A percentile compares a stretch with the other conserved stretches of the same genome.
phyloP scores from a whole-genome alignment of 2,888 invertebrate genomes.

The Rhyacophila evoluta region DNA sequence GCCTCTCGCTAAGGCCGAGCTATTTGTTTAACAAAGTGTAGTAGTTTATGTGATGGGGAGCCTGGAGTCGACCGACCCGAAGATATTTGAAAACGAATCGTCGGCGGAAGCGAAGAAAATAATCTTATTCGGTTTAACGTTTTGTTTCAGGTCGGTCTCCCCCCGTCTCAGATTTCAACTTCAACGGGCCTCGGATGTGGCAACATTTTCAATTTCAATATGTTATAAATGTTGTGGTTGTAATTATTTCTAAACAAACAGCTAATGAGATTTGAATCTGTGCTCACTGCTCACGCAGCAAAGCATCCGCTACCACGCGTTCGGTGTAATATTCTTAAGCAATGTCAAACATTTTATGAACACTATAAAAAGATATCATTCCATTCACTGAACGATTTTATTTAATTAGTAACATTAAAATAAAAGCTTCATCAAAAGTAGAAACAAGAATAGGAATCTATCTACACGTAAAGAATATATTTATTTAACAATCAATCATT shows the following conservation, averaged over 20 bases:
- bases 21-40: constrained; percentile 53
- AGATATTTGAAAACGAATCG: constrained; percentile 5
- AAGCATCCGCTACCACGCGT: constrained; percentile 3
- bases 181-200: constrained; percentile 23
- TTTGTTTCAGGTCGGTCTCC: not conserved
- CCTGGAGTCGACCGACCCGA: not conserved
- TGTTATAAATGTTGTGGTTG: constrained; percentile 12
- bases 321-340: not conserved
- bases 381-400: no score
- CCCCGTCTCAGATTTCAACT: constrained; percentile 1
- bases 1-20: constrained; percentile 48
- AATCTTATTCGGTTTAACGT: not conserved
- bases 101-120: not conserved
- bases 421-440: no score
- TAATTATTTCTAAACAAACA: constrained; percentile 33
- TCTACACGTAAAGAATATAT: no score
- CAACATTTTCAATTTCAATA: constrained; percentile 26
- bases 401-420: no score
- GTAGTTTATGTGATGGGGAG: constrained; percentile 34
- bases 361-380: not conserved
- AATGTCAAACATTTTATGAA: constrained; percentile 12
- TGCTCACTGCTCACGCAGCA: constrained; percentile 1
- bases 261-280: constrained; percentile 28
- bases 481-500: no score
- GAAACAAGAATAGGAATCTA: no score